Evolutionary conservation across 2,113 vertebrate genomes (phyloP), one percentile per base, ranked within the genome.

Genomic region (Dipodomys stephensi): DNA sequence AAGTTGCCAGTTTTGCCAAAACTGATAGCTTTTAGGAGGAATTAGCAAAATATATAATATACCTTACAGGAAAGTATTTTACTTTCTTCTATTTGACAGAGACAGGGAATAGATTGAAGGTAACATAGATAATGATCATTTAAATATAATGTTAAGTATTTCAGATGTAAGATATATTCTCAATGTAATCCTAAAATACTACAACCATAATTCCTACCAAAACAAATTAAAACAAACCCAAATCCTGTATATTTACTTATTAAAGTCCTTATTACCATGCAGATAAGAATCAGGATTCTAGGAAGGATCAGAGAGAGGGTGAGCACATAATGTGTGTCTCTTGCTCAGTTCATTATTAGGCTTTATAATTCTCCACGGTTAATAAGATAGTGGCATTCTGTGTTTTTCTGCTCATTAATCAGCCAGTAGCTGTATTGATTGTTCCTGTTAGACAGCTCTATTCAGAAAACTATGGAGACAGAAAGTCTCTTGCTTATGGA

Each of bases 331-430:
- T 85, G 32, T 39, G 6, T 91, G 22, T 89, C 32, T 87, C 86
- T 65, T 78, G 22, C n/a, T 74, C 13, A n/a, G 12, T 84, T 93
- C 92, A 72, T 93, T 94, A 60, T 86, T 91, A 90, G 81, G 30
- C 7, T 68, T 65, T 96, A 13, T 93, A 73, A 12, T 94, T 95
- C 44, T 93, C 93, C 80, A 82, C 23, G 89, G 22, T 92, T 82
- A 91, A 65, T 85, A 95, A 88, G 86, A 87, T 60, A 88, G 35
- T 46, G 84, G 62, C 64, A 81, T 78, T 92, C 69, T 81, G 25
- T 65, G 64, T 93, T 90, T 82, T 74, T 69, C 77, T 82, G 78
- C 32, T 89, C 87, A 87, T 95, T 96, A 85, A 90, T 95, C 93
- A 94, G 39, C 30, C 32, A 16, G 16, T 60, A 93, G 44, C 19